phyloP scores from a whole-genome alignment of 2,797 vertebrate genomes.

The Pseudocheirus occidentalis region DNA sequence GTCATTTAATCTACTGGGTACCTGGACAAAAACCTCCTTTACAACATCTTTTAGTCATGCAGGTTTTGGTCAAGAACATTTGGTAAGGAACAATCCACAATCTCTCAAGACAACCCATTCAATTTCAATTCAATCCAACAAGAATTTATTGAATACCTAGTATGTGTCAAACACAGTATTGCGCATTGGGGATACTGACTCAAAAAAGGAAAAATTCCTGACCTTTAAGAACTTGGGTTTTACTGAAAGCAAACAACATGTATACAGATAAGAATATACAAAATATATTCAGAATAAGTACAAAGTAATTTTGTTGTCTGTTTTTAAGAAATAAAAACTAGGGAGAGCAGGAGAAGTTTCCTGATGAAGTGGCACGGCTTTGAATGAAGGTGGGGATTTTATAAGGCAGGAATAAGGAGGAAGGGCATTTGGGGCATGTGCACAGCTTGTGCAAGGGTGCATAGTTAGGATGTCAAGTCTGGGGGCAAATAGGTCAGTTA shows the following conservation, averaged over 20 bases:
- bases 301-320: background rate
- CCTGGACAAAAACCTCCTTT: background rate
- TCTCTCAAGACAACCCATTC: background rate
- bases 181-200: background rate
- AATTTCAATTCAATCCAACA: background rate
- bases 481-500: background rate
- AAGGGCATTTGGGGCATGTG: background rate
- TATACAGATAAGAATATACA: background rate
- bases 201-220: background rate
- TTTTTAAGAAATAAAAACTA: background rate
- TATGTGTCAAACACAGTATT: background rate
- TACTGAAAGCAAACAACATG: background rate
- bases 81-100: too few species aligned
- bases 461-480: background rate
- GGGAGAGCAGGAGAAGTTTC: background rate
- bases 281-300: background rate
- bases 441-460: background rate
- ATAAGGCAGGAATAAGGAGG: background rate
- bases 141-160: background rate
- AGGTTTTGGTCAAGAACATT: too few species aligned
- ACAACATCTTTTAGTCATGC: background rate
- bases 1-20: background rate
- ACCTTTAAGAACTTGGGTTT: background rate
- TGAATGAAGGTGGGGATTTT: background rate
- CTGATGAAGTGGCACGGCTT: background rate